Base-by-base conservation (phyloP, 2,113 vertebrate species). In the Hyperopisus bebe region DNA sequence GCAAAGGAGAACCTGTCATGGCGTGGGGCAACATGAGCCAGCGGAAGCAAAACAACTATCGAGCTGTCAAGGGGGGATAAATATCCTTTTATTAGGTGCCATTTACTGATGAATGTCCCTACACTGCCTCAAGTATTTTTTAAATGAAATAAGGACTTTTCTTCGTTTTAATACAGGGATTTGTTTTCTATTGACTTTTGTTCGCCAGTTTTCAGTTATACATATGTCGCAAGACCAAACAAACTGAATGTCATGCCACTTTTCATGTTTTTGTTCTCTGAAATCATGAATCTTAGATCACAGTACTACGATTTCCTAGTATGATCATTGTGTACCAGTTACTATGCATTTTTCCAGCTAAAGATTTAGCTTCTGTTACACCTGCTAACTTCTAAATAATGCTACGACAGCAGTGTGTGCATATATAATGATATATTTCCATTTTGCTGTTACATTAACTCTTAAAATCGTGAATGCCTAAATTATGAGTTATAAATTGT, bases 161-260 rank as follows among this genome's bases (percentile, higher is more conserved):
- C 31, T 66, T 42, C 39, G 8, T 88, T 88, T 58, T 17, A 88
- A 42, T n/a, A 66, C 39, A 88, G 87, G 87, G 55, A 35, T 88
- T 44, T 88, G 2, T 62, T 88, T 88, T 17, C 15, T 42, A 42
- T 66, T 86, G 39, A 62, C 17, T n/a, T 62, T 5, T 66, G n/a
- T 70, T 70, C 1, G 27, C 62, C 42, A 88, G 35, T 88, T 74
- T 48, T 74, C n/a, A 17, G n/a, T 74, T 88, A 4, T 88, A 35
- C 44, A 39, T 53, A 51, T 35, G 11, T 86, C 5, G 9, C 42
- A 47, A 84, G 44, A 84, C 82, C 82, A 84, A 84, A 84, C 44
- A 84, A 44, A 84, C 35, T 17, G 74, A 47, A 86, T 47, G 47
- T 48, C 83, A 47, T 66, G 35, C 55, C 39, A 44, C 19, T 42